Evolutionary conservation across 2,113 vertebrate genomes (phyloP), one percentile per base, ranked within the genome.

Genomic region (Uropsilus gracilis): DNA sequence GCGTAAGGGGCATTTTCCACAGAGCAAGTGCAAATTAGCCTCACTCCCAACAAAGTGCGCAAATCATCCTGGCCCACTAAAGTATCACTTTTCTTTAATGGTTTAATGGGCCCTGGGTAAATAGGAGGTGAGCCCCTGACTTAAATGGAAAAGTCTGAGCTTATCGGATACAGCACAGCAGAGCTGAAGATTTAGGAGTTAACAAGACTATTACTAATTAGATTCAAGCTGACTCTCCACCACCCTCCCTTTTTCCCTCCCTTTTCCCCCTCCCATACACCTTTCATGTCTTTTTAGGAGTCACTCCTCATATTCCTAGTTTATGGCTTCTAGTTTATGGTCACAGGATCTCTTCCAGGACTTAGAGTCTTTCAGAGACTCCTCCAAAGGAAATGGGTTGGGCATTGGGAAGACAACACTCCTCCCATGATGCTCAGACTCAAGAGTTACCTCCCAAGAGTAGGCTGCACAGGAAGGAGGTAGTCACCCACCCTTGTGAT

Each of bases 21-120:
- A 34, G 68, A 82, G 78, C 34, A 53, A 89, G 90, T 90, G 80
- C 50, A 91, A 95, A 84, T 91, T 69, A 94, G 59, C 77, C 90
- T 78, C 13, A 0, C 48, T 73, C 71, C 75, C 82, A 90, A 66
- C 68, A 69, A 95, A 97, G 88, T 92, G n/a, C 68, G 55, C 22
- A 73, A 37, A 83, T 34, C 42, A 57, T 61, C 75, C 71, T 48
- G 46, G 63, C 22, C 68, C 44, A 24, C 28, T 16, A 84, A 81
- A 73, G 69, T 68, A 48, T 14, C 44, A 1, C 73, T 63, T 95
- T 75, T 48, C 91, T 90, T 90, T 97, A 97, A 97, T 97, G 91
- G 80, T 86, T 89, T 94, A 95, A 96, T 95, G 94, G 92, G 78
- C 50, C 48, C 53, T 46, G 83, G 24, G 44, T 44, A 75, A 73